Conservation (phyloP, 2,888 invertebrate genomes). For the Erynnis tages region DNA sequence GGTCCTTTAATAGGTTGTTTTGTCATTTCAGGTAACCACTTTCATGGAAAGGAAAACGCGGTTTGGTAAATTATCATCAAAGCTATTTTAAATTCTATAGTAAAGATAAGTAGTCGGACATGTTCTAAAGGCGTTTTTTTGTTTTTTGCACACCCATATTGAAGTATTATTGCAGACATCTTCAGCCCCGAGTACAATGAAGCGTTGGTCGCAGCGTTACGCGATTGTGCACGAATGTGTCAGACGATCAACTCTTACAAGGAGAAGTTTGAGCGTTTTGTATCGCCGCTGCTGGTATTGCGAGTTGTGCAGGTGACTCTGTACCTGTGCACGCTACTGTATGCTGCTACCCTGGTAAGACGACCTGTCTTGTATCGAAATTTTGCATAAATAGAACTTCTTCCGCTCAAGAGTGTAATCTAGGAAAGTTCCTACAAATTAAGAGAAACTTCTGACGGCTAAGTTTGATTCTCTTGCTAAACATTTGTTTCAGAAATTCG, state of each 20-base stretch:
- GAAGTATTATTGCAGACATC: constrained; percentile 60
- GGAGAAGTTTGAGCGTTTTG: constrained; percentile 56
- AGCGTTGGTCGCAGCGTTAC: constrained; percentile 49
- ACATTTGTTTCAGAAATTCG: constrained; percentile 56
- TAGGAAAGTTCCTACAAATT: neutral
- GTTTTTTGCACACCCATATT: no score
- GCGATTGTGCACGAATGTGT: constrained; percentile 55
- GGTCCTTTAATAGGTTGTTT: neutral
- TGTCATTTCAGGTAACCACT: constrained; percentile 38
- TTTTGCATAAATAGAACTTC: no score
- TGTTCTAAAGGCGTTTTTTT: neutral
- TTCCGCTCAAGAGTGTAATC: no score
- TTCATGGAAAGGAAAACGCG: constrained; percentile 35
- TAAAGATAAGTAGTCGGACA: no score
- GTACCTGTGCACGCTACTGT: constrained; percentile 64
- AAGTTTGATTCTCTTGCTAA: neutral
- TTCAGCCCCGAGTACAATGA: constrained; percentile 51
- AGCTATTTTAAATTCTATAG: no score
- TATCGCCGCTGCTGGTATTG: constrained; percentile 62
- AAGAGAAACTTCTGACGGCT: neutral
- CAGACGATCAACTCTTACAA: constrained; percentile 50
- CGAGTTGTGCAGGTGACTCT: constrained; percentile 68
- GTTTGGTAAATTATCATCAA: constrained; percentile 52
- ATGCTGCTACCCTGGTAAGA: constrained; percentile 63
- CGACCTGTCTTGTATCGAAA: neutral